Evolutionary conservation across 1,140 invertebrate genomes (phyloP), one percentile per base, ranked within the genome.

Genomic region (Pygmarrhopalites habei): DNA sequence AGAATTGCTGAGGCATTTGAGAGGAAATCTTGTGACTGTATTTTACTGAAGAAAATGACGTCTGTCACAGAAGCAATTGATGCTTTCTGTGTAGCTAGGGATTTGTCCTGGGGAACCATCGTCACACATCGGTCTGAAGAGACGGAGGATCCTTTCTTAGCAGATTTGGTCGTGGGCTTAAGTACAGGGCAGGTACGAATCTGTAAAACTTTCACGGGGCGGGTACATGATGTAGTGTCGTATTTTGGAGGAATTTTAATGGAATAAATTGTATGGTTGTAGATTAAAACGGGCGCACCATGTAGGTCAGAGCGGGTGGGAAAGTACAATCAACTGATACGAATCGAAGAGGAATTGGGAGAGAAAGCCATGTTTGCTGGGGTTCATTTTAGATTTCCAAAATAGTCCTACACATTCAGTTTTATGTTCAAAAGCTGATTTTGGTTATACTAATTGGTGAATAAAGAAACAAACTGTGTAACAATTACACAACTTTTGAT

Each of bases 221-320:
- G n/a, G n/a, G n/a, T n/a, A n/a, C n/a, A n/a, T n/a, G n/a, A n/a
- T 12, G 25, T 29, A 12, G 35, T 61, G 15, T 25, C 44, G n/a
- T 21, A 49, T 29, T 41, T n/a, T n/a, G n/a, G n/a, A n/a, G n/a
- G n/a, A n/a, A n/a, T n/a, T n/a, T n/a, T n/a, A n/a, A n/a, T n/a
- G n/a, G n/a, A n/a, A n/a, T n/a, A n/a, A n/a, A n/a, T n/a, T n/a
- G n/a, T n/a, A n/a, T n/a, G n/a, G n/a, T n/a, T n/a, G n/a, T n/a
- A 25, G n/a, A 47, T 30, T 2, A 65, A 23, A 26, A 43, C 60
- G 19, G 53, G 49, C 39, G 64, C 72, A 17, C 47, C 32, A 12
- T 70, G 19, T 30, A 68, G 77, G 63, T 78, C 55, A 65, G 77
- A 78, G 19, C 77, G 62, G 70, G 74, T 73, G 71, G 76, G 77